Evolutionary conservation across 1,140 invertebrate species (phyloP), one percentile per base, ranked within the genome.

Genomic region (Glossosoma conforme): DNA sequence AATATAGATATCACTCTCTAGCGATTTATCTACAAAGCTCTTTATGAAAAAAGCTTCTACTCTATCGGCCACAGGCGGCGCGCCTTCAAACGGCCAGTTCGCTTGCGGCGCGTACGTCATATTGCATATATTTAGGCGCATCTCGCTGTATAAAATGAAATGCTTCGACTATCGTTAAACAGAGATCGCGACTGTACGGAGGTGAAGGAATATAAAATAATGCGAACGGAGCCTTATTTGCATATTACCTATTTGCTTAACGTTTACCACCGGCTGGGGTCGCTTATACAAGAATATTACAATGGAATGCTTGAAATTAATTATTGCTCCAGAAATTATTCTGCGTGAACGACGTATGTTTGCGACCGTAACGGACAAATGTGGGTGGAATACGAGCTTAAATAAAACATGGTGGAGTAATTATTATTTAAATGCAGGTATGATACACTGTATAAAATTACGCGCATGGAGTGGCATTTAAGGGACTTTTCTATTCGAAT

Each of bases 171-270:
- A 33, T 33, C 32, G 15, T 33, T 33, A 13, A 33, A 33, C 32
- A 33, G 32, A 33, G 32, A 15, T 15, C 32, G 32, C 15, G 15
- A 3, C n/a, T n/a, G n/a, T n/a, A n/a, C n/a, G n/a, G n/a, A n/a
- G n/a, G n/a, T n/a, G n/a, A n/a, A n/a, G n/a, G n/a, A n/a, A n/a
- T 30, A 30, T 30, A 30, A 30, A 9, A 30, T 30, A 40, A 4
- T 22, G 19, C 4, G 15, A 13, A 22, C 37, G 25, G 8, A 40
- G 4, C 19, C 20, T 17, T 40, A 40, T 40, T 40, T 40, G 37
- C 37, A 40, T 40, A 40, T 40, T 40, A 40, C 17, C 37, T 40
- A 40, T 40, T 40, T 40, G 37, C 37, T 33, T 33, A 8, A 33
- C 3, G 18, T 40, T 40, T 22, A 17, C 37, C 37, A 40, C 3